Conservation (phyloP, 2,888 invertebrate genomes). For the Baronia brevicornis region DNA sequence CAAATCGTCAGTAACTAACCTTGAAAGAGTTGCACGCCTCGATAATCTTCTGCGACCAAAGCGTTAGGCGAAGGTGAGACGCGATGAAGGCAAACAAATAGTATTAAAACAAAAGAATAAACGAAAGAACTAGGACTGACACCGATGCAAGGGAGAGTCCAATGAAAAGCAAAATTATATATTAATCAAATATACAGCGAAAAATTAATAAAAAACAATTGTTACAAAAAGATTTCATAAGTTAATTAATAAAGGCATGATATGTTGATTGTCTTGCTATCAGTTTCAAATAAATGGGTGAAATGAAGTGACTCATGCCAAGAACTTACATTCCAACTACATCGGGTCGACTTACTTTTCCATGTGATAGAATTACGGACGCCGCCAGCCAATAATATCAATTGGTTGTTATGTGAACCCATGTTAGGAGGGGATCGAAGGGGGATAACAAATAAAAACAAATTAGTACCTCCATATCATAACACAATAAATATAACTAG, state of each 20-base stretch:
- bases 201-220: too few relatives aligned
- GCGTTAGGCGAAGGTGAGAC: slow-evolving; percentile 53
- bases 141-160: slow-evolving; percentile 22
- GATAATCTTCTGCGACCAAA: slow-evolving; percentile 88
- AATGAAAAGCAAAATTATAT: slow-evolving; percentile 22
- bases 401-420: slow-evolving; percentile 58
- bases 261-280: slow-evolving; percentile 31
- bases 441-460: slow-evolving; percentile 63
- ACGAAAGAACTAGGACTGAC: slow-evolving; percentile 27
- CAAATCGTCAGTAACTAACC: slow-evolving; percentile 74
- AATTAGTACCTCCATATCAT: slow-evolving; percentile 61
- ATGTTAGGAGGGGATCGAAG: slow-evolving; percentile 63
- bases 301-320: slow-evolving; percentile 44
- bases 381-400: slow-evolving; percentile 52
- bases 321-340: slow-evolving; percentile 35
- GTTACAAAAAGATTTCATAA: too few relatives aligned
- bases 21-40: slow-evolving; percentile 95
- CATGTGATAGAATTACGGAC: slow-evolving; percentile 39
- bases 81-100: slow-evolving; percentile 57
- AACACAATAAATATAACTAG: slow-evolving; percentile 18
- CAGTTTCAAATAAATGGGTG: slow-evolving; percentile 23
- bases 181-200: neutral
- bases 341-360: slow-evolving; percentile 59
- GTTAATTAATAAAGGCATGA: too few relatives aligned
- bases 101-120: slow-evolving; percentile 47